Base-by-base conservation (phyloP, 2,797 vertebrate genomes). In the Sebastes matsubarae region DNA sequence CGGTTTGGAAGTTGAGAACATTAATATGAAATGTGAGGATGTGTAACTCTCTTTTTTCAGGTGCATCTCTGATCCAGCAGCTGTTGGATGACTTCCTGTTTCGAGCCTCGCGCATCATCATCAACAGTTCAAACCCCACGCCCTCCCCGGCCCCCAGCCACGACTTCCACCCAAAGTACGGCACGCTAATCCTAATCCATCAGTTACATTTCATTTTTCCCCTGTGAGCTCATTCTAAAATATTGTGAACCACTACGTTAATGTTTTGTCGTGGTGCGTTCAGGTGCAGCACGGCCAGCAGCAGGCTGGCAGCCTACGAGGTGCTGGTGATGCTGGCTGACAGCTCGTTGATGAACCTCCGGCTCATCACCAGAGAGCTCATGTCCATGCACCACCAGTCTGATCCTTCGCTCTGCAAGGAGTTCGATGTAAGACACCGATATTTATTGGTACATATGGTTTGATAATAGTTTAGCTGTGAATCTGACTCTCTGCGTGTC, bases 41-140 rank as follows among this genome's bases (percentile, higher is more conserved):
- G 22, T 72, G 20, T 29, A 13, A 68, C 34, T 42, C 22, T 79
- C 11, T 64, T 55, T 52, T 91, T 64, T 3, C 95, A 99, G 99
- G 99, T 80, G 96, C 97, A 1, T 99, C 98, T 88, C 95, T 99
- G 88, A 99, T 99, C 92, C 98, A 99, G 93, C 99, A 99, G 84
- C 90, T 99, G 82, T 89, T 99, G 92, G 99, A 99, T 92, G 98
- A 99, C 94, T 99, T 99, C 94, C 96, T 99, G 83, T 99, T 99
- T 95, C 96, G 98, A 90, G 99, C 99, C n/a, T 99, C 99, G 11
- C 97, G 98, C 88, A 99, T 99, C 86, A 99, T 99, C 89, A 96
- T 99, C 93, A 99, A 98, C 85, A 99, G 97, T 91, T 97, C 98
- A 90, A 99, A 97, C 88, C 96, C 97, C 27, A 96, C 97, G 50